These are phyloP conservation scores for Leucoraja ocellata DNA, from an alignment of 2,797 vertebrate genomes.

Conservation along the genomic window DNA sequence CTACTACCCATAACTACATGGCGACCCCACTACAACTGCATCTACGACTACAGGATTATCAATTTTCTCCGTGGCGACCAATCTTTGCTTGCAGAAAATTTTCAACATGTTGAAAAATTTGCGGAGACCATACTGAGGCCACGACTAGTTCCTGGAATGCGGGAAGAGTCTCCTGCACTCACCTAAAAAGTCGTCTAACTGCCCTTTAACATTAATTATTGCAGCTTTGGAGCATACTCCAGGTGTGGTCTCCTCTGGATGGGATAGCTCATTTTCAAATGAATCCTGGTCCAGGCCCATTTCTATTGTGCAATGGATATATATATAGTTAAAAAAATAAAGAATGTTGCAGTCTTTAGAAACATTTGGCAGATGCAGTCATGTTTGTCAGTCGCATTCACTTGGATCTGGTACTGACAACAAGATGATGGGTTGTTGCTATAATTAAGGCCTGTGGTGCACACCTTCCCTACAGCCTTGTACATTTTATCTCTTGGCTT, in stretches of 20 bases:
- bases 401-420: neutral
- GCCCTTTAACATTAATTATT: neutral
- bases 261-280: neutral
- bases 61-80: no score
- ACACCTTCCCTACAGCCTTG: neutral
- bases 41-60: no score
- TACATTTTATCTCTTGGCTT: neutral
- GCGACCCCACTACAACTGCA: no score
- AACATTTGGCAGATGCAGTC: neutral
- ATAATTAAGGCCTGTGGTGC: neutral
- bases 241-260: neutral
- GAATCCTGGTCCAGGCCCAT: no score
- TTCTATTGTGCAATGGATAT: neutral
- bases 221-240: neutral
- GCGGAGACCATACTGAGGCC: no score
- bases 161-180: no score
- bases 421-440: neutral
- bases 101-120: no score
- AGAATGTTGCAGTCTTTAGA: neutral
- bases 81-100: no score
- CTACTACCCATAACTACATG: no score
- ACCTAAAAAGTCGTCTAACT: no score
- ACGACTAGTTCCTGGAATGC: no score
- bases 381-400: neutral
- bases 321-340: neutral